A percentile compares a stretch with the other conserved stretches of the same genome.
Evolutionary conservation across 2,888 invertebrate species (phyloP).

Genomic region (Allophyes oxyacanthae): DNA sequence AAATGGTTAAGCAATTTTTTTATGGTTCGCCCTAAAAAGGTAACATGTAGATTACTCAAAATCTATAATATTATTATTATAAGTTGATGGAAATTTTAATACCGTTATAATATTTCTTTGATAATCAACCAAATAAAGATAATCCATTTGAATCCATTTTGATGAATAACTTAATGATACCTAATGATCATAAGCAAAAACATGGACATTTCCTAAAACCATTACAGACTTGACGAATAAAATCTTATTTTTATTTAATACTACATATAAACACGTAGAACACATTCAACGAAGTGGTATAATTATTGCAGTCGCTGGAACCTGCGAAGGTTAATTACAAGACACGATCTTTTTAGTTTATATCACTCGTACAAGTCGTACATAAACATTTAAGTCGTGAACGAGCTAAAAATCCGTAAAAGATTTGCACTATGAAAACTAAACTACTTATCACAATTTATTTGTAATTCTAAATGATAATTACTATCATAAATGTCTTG

Average conservation of each 20-base stretch:
- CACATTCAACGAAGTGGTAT: constrained; percentile 36
- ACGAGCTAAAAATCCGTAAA: constrained; percentile 6
- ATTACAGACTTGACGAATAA: constrained; percentile 13
- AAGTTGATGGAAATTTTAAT: not conserved
- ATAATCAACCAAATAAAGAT: constrained; percentile 11
- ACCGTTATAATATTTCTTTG: not conserved
- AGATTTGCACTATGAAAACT: constrained; percentile 7
- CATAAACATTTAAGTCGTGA: constrained; percentile 7
- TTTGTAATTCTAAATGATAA: not conserved
- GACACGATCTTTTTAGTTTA: constrained; percentile 43
- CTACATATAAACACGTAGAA: constrained; percentile 19
- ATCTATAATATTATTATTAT: too few species aligned
- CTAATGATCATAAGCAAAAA: constrained; percentile 29
- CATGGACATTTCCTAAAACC: constrained; percentile 25
- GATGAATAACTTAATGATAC: constrained; percentile 33
- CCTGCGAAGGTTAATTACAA: constrained; percentile 51
- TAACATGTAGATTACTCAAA: not conserved
- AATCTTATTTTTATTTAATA: constrained; percentile 26
- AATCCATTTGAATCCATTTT: constrained; percentile 6
- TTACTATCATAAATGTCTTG: not conserved
- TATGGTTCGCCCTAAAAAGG: constrained; percentile 13
- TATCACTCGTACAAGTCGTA: constrained; percentile 27
- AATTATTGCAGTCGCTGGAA: constrained; percentile 43
- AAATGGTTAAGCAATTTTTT: constrained; percentile 44
- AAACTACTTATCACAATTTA: not conserved